Evolutionary conservation across 2,888 invertebrate genomes (phyloP).

Genomic region (Folsomia candida): DNA sequence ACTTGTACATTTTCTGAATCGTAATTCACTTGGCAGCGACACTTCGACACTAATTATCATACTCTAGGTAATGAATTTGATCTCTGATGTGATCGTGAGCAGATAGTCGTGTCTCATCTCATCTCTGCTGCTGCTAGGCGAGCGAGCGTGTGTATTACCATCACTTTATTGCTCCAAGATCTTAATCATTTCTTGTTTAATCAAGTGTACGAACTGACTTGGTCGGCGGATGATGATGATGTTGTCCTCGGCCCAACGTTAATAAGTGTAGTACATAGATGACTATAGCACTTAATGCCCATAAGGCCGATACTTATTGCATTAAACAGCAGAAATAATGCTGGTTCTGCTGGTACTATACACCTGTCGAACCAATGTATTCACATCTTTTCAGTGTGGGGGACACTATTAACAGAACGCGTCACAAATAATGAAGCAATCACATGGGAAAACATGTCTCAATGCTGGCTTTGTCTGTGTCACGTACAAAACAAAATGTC

Average conservation of each 20-base stretch:
- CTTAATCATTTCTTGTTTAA: neutral
- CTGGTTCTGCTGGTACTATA: no score
- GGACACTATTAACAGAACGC: constrained; percentile 23
- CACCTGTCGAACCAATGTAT: neutral
- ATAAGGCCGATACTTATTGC: no score
- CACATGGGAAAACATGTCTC: constrained; percentile 40
- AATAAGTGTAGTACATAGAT: no score
- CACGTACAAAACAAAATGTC: constrained; percentile 35
- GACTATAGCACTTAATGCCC: no score
- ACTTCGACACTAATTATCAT: constrained; percentile 5
- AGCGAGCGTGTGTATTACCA: neutral
- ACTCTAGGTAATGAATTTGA: neutral
- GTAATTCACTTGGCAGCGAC: neutral
- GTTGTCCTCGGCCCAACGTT: no score
- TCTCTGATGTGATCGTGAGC: neutral
- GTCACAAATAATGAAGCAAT: constrained; percentile 44
- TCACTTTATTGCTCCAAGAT: neutral
- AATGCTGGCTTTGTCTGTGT: constrained; percentile 40
- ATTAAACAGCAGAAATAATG: no score
- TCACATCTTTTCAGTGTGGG: neutral
- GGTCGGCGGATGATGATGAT: no score
- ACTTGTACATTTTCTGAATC: neutral
- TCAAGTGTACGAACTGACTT: neutral
- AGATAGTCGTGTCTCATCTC: neutral
- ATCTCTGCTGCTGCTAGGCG: neutral